Evolutionary conservation across 2,888 invertebrate genomes (phyloP).

Genomic region (Caenorhabditis drosophilae): DNA sequence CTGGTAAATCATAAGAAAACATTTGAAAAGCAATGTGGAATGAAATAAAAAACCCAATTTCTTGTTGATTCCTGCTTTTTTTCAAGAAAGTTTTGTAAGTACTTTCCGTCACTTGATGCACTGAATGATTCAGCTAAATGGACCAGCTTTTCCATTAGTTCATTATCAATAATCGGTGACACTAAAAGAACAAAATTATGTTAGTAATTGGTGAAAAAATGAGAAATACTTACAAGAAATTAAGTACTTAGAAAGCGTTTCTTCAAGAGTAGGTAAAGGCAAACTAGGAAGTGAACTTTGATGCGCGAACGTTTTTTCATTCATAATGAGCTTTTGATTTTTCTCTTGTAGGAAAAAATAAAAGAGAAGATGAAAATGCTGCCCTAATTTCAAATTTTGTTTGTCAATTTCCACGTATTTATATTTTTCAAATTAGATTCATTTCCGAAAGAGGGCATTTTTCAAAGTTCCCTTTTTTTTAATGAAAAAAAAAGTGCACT

Average conservation of each 20-base stretch:
- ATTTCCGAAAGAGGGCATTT: too few species aligned
- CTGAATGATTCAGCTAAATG: constrained; percentile 32
- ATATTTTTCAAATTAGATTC: neutral
- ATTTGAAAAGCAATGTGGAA: neutral
- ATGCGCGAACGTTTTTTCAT: constrained; percentile 20
- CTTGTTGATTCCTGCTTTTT: constrained; percentile 17
- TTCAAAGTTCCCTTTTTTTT: too few species aligned
- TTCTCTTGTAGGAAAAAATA: neutral
- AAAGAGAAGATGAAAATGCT: too few species aligned
- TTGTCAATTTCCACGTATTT: neutral
- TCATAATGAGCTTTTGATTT: neutral
- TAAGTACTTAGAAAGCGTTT: constrained; percentile 49
- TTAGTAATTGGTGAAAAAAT: neutral
- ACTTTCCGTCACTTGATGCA: constrained; percentile 18
- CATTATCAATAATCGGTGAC: constrained; percentile 23
- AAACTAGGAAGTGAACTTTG: constrained; percentile 36
- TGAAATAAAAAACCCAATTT: constrained; percentile 51
- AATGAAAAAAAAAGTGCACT: too few species aligned
- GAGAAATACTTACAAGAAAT: constrained; percentile 38
- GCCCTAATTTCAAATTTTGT: neutral
- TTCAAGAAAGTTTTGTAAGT: constrained; percentile 43
- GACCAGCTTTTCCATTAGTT: constrained; percentile 23
- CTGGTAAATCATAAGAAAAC: constrained; percentile 22
- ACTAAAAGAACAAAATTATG: constrained; percentile 23
- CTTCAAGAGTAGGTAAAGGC: constrained; percentile 48